Base-by-base conservation (phyloP, 2,113 vertebrate species). In the Romanogobio albipinnatus region DNA sequence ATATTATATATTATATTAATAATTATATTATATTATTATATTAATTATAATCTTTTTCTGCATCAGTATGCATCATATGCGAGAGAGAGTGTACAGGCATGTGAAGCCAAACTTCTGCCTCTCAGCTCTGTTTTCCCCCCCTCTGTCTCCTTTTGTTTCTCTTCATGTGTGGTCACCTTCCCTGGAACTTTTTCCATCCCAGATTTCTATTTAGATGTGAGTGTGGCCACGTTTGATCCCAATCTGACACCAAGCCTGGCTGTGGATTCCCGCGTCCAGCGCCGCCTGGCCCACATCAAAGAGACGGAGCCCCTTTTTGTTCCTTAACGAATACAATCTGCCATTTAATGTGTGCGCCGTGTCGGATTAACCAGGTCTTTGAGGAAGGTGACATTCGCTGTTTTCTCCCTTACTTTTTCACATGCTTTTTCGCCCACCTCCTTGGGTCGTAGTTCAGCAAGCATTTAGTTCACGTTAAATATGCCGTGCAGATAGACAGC, bases 111-210 rank as follows among this genome's bases (percentile, higher is more conserved):
- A 77, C 51, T 24, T 51, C 56, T 87, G 84, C 66, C 82, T 75
- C 19, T 53, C 53, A 15, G 56, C 66, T 62, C 29, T 9, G 59
- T 77, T 80, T 66, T 64, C 8, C 7, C 7, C n/a, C 17, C 7
- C n/a, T 29, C 39, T 43, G 49, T 49, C 61, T 83, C 51, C 36
- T 66, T 71, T 83, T 71, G 43, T 68, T 74, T 22, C 22, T 81
- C 86, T 61, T 76, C 74, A 64, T 87, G 86, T 85, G 84, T 80
- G 84, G 75, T 88, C 74, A 85, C 81, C 87, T 85, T 82, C 81
- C 64, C 22, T 36, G 15, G 19, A 36, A 64, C 33, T 76, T 33
- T 29, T 47, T 49, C 3, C 43, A 45, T 43, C 29, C 8, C 73
- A 77, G 19, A 26, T 85, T 82, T 11, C 45, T 29, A 62, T 85